A percentile compares a stretch with the other conserved stretches of the same genome.
Conservation (phyloP, 2,888 invertebrate genomes). For the Tenthredo amoena region DNA sequence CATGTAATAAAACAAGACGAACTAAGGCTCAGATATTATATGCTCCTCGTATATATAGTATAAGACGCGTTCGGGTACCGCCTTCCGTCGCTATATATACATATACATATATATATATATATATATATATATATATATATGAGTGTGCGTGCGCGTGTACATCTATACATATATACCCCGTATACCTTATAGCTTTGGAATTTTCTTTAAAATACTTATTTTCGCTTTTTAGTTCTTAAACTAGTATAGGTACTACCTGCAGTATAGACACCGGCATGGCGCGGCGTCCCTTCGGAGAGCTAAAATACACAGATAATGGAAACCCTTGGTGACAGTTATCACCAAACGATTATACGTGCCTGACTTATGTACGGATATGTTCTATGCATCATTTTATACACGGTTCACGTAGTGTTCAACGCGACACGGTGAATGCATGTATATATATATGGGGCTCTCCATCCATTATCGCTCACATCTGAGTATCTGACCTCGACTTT, state of each 20-base stretch:
- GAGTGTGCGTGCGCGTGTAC: no score
- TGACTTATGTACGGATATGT: constrained; percentile 7
- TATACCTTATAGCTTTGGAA: not conserved
- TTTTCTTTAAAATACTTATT: constrained; percentile 17
- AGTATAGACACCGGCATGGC: not conserved
- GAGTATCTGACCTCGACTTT: no score
- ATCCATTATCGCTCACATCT: no score
- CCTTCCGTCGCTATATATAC: not conserved
- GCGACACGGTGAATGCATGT: not conserved
- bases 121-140: not conserved
- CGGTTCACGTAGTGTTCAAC: not conserved
- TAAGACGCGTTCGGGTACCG: constrained; percentile 3
- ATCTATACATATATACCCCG: not conserved
- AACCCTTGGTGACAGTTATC: constrained; percentile 51
- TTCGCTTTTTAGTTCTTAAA: not conserved
- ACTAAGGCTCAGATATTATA: constrained; percentile 21
- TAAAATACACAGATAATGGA: constrained; percentile 50
- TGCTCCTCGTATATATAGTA: constrained; percentile 3
- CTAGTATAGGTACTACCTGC: not conserved
- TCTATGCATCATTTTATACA: constrained; percentile 5
- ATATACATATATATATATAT: not conserved
- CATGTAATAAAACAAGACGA: constrained; percentile 42
- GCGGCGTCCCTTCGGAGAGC: constrained; percentile 7
- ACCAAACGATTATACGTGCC: constrained; percentile 35
- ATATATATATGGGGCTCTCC: not conserved